Percentiles rank a stretch among this genome's conserved stretches.
Conservation (phyloP, 2,888 invertebrate species). For the Dione juno region DNA sequence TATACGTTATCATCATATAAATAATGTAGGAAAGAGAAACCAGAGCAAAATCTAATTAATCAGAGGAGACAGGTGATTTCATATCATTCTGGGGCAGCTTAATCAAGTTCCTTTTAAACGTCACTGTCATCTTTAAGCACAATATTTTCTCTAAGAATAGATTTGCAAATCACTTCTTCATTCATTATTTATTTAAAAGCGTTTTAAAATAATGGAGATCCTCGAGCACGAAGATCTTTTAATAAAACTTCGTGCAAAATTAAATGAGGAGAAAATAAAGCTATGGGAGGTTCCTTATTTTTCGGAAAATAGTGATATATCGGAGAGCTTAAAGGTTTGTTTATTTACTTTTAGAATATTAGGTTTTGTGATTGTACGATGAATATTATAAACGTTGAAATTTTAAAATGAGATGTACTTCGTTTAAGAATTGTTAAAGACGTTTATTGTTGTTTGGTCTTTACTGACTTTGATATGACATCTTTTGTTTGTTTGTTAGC, state of each 20-base stretch:
- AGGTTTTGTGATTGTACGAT: background rate
- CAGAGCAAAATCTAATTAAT: background rate
- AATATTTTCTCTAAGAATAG: background rate
- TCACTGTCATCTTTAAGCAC: background rate
- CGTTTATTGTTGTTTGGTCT: background rate
- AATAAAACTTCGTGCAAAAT: constrained; percentile 85
- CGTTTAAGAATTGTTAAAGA: background rate
- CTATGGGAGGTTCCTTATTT: constrained; percentile 90
- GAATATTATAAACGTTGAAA: background rate
- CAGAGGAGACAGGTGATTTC: background rate
- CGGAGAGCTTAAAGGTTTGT: constrained; percentile 78
- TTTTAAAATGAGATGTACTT: background rate
- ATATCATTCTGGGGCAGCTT: background rate
- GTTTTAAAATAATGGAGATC: constrained; percentile 60
- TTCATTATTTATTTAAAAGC: background rate
- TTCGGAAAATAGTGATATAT: constrained; percentile 56
- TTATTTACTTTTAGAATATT: constrained; percentile 30
- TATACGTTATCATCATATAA: no score
- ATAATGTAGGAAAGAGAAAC: background rate
- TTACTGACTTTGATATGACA: background rate
- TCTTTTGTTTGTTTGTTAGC: background rate
- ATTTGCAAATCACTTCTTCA: constrained; percentile 28
- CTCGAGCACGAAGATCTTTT: constrained; percentile 85
- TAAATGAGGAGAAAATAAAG: constrained; percentile 87
- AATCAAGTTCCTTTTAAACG: background rate